Evolutionary conservation across 2,888 invertebrate genomes (phyloP), one percentile per base, ranked within the genome.

Genomic region (Ichneumon xanthorius): DNA sequence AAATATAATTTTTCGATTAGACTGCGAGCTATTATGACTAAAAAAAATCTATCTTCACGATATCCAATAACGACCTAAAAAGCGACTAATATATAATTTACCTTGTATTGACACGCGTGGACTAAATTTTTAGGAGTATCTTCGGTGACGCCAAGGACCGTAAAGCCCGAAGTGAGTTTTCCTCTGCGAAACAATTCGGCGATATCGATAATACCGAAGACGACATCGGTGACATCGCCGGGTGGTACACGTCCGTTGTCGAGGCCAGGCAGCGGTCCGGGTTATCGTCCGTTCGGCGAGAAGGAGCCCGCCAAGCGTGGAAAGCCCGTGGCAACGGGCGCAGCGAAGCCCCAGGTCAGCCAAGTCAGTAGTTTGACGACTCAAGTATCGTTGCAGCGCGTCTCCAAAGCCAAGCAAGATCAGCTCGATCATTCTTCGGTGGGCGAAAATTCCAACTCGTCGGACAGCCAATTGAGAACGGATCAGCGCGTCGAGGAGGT

Each of bases 141-240:
- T 0, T 87, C 90, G 26, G 88, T 90, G 53, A 75, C 88, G 3
- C 91, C 89, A 72, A 90, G 92, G 78, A 90, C 87, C 80, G 86
- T 90, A 0, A 93, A 92, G 72, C 87, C 91, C 40, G 94, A 94
- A 53, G 91, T 94, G 55, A 91, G 92, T 19, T 94, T 94, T 78
- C 93, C 93, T 3, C 86, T 94, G 50, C 91, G 94, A 78, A 94
- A 94, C 87, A 94, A 94, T 87, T 92, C 94, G 19, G 94, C 93
- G 16, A 94, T 94, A 82, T 94, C 94, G 33, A 94, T 94, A 86
- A 94, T 94, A 85, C 94, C 94, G 30, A 94, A 94, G 88, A 89
- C 92, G 5, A 90, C 92, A 3, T 80, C 90, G 11, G 92, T 90
- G 11, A 89, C 88, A 48, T 86, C 89, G 6, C 86, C 88, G 30